Conservation (phyloP, 2,888 invertebrate genomes). For the Torymus aiolomorphi region DNA sequence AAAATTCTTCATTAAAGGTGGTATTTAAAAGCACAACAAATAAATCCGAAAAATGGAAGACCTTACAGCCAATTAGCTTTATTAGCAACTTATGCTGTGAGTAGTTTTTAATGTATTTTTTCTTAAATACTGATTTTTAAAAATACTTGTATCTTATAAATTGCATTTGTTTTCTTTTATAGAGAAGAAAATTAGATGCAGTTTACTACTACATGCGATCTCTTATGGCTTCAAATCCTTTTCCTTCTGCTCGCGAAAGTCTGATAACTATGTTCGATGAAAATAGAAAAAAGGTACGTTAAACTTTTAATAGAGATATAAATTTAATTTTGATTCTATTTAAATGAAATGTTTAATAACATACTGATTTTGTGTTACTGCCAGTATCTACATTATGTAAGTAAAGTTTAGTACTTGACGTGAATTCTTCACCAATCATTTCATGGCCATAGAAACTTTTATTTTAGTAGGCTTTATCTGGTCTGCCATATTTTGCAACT, state of each 20-base stretch:
- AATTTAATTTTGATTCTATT: conserved; percentile 32
- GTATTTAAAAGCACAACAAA: conserved; percentile 94
- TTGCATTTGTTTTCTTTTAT: conserved; percentile 69
- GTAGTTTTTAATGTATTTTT: conserved; percentile 69
- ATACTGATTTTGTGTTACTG: conserved; percentile 73
- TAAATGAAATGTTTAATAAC: conserved; percentile 66
- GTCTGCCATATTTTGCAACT: conserved; percentile 51
- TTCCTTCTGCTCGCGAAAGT: conserved; percentile 93
- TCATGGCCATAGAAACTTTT: conserved; percentile 63
- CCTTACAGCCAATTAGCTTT: conserved; percentile 97
- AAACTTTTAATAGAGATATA: conserved; percentile 55
- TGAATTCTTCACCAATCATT: conserved; percentile 65
- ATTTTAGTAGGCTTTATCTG: conserved; percentile 63
- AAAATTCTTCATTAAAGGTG: conserved; percentile 78
- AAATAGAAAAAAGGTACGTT: conserved; percentile 88
- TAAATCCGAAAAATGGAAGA: conserved; percentile 95
- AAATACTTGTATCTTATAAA: not conserved
- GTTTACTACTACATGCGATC: conserved; percentile 98
- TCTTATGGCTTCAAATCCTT: conserved; percentile 94
- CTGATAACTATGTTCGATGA: conserved; percentile 93
- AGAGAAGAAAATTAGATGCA: conserved; percentile 96
- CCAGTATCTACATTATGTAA: conserved; percentile 80
- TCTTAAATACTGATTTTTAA: not conserved
- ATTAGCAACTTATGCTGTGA: conserved; percentile 88
- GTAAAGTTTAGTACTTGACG: conserved; percentile 74